phyloP scores from a whole-genome alignment of 1,140 invertebrate species.

The Saccostrea glomerata region DNA sequence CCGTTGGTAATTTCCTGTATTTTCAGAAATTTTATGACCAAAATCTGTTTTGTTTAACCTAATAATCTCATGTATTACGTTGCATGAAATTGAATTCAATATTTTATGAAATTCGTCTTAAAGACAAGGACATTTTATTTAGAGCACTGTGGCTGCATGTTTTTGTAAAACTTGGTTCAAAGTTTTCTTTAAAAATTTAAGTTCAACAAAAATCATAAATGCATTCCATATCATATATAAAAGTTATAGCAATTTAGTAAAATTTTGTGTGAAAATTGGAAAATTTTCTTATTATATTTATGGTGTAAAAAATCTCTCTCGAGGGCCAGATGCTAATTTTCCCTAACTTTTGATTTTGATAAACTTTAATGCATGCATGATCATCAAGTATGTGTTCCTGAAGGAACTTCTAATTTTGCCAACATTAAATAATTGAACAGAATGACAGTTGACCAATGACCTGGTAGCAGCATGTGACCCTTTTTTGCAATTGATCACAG shows the following conservation, averaged over 20 bases:
- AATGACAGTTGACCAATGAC: conserved; percentile 4
- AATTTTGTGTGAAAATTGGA: too few relatives aligned
- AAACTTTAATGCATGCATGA: too few relatives aligned
- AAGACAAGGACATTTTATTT: neutral
- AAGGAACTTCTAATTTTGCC: too few relatives aligned
- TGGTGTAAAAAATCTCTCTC: too few relatives aligned
- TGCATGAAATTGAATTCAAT: neutral
- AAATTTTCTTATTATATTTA: too few relatives aligned
- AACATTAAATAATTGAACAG: neutral
- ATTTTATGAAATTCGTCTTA: neutral
- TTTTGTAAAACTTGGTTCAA: neutral
- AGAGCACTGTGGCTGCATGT: neutral
- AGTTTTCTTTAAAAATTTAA: too few relatives aligned
- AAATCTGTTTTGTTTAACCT: conserved; percentile 17
- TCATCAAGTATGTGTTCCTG: too few relatives aligned
- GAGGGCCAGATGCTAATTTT: too few relatives aligned
- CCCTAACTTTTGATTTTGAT: too few relatives aligned
- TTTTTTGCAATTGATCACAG: neutral
- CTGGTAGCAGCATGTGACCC: neutral
- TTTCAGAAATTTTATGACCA: conserved; percentile 3
- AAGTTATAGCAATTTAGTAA: too few relatives aligned
- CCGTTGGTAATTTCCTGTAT: conserved; percentile 22
- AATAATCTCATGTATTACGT: neutral
- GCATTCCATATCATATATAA: too few relatives aligned
- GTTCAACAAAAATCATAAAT: too few relatives aligned